Base-by-base conservation (phyloP, 2,888 invertebrate species). In the Lycaena phlaeas region DNA sequence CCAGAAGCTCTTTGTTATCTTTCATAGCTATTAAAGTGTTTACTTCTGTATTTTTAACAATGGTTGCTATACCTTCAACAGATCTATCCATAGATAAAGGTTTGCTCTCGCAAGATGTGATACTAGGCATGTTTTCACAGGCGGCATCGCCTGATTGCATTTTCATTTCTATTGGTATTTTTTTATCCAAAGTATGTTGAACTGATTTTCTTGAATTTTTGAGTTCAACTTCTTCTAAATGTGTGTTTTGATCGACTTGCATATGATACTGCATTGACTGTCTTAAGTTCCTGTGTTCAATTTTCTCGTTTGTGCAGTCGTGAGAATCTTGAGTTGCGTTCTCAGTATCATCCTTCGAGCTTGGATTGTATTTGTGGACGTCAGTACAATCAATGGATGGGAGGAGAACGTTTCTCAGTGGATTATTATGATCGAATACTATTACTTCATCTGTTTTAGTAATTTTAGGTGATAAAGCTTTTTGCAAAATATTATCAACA, bases 1-100 rank as follows among this genome's bases (percentile, higher is more conserved):
- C 63, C 0, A 79, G 43, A 4, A 82, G 44, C 9, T 73, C 70
- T 18, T 57, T 65, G 28, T 74, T 75, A 0, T 43, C 56, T 49
- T 72, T 76, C 81, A 82, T 81, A 2, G 54, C 60, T 30, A 82
- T 77, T 0, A 64, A 10, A 0, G 81, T 79, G 40, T 81, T 81
- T 0, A 64, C 62, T 54, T 73, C 64, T 0, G 47, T 59, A 15
- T 71, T 60, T 44, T 51, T 68, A 0, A 63, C 34, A 1, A 60
- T 52, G 0, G 27, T 29, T 2, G 46, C 18, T 12, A 48, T 43
- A 0, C 51, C 55, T 2, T 61, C 59, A 2, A 59, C 52, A 0
- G 56, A 58, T 15, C 60, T 56, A 37, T 70, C 64, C 2, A 57
- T 48, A 0, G 63, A 66, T 3, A 45, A 2, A 0, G 53, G 50